Evolutionary conservation across 2,797 vertebrate genomes (phyloP), one percentile per base, ranked within the genome.

Genomic region (Sciurus carolinensis): DNA sequence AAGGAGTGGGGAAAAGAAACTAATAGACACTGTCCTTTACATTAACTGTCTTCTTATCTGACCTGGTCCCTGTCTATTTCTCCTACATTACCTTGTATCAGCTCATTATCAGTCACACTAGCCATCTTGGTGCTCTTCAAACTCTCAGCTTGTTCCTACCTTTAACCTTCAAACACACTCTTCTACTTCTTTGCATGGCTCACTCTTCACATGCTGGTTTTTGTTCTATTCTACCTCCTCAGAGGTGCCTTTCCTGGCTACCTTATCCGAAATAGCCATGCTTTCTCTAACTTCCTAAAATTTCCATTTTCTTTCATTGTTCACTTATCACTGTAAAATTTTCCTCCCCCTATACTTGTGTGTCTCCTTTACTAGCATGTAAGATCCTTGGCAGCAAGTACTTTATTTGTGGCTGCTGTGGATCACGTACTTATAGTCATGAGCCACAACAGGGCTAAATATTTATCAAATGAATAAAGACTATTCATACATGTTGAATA

Each of bases 381-480:
- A 71, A 44, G 54, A 82, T 81, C 47, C 79, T 47, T 73, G 50
- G 39, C 30, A 54, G 79, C 47, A 67, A 17, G 67, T 44, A 28
- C 20, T 86, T 73, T 73, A 33, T 66, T 57, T 75, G 47, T 87
- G 22, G 67, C 15, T 33, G 26, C 30, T 72, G 36, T 26, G 44
- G 73, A 7, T n/a, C n/a, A 80, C 47, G 54, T 26, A 64, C 75
- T 15, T 39, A 14, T 4, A 75, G 79, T 59, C 87, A 39, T 42
- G 67, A 91, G 26, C 54, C 69, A 82, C n/a, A 83, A 42, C 11
- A 30, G 62, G 83, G 50, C 28, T 64, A n/a, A 47, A 20, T n/a
- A 52, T 20, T 90, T 86, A 90, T 92, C 64, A 89, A 82, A 91
- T 75, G 36, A 82, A 73, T 52, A 90, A 36, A 71, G 72, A 84